These are phyloP conservation scores for Ips typographus DNA, from an alignment of 1,140 invertebrate species.

Conservation along the genomic window DNA sequence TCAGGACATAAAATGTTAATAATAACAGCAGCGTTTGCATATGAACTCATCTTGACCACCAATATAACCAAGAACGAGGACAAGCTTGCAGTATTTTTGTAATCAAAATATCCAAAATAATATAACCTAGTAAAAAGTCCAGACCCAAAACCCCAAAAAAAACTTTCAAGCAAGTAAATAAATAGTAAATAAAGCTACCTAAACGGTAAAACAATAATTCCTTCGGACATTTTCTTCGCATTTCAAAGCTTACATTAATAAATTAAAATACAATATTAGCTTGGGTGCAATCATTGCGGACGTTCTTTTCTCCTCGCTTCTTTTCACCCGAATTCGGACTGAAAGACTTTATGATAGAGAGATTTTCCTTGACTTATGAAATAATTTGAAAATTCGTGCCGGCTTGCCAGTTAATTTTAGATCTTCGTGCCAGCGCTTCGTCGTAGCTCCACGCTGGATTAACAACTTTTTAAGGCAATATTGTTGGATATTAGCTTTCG, in stretches of 20 bases:
- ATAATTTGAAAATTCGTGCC: conserved; percentile 27
- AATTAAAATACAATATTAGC: conserved; percentile 3
- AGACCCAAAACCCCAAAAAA: too few relatives aligned
- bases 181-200: too few relatives aligned
- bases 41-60: too few relatives aligned
- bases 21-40: too few relatives aligned
- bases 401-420: conserved; percentile 18
- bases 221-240: not conserved
- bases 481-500: not conserved
- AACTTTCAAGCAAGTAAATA: too few relatives aligned
- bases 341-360: conserved; percentile 27
- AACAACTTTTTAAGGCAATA: not conserved
- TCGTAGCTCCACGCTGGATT: not conserved
- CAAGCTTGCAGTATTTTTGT: too few relatives aligned
- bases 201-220: not conserved
- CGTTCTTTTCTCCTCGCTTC: conserved; percentile 10
- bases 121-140: too few relatives aligned
- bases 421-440: conserved; percentile 2
- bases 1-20: too few relatives aligned
- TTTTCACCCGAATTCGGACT: conserved; percentile 10
- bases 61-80: too few relatives aligned
- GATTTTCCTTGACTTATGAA: conserved; percentile 25
- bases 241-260: not conserved
- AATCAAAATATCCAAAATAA: too few relatives aligned
- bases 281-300: not conserved